Percentiles rank a stretch among this genome's conserved stretches.
Evolutionary conservation across 2,888 invertebrate genomes (phyloP).

Genomic region (Zele albiditarsus): DNA sequence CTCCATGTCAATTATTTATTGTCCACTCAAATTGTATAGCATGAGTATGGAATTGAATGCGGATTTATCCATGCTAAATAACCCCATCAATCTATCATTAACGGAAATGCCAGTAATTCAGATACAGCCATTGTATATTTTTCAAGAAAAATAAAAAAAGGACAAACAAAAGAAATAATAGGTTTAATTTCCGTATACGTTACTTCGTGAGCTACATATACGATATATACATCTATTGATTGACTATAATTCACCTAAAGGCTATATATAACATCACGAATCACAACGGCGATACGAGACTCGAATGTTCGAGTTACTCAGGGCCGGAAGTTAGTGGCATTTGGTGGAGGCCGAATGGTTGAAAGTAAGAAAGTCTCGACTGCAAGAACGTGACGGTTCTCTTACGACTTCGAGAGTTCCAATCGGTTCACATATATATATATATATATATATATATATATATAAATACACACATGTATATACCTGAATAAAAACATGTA

Average conservation of each 20-base stretch:
- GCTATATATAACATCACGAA: conserved; percentile 15
- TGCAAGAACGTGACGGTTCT: conserved; percentile 9
- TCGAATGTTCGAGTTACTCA: conserved; percentile 26
- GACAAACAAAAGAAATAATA: background rate
- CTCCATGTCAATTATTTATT: no score
- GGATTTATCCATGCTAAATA: no score
- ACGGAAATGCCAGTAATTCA: no score
- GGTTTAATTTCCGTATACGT: conserved; percentile 5
- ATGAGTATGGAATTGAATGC: no score
- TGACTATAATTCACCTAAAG: conserved; percentile 23
- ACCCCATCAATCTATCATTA: no score
- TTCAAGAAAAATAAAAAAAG: background rate
- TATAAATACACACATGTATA: background rate
- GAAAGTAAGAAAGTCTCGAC: conserved; percentile 11
- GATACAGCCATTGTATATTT: no score
- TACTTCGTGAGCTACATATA: conserved; percentile 6
- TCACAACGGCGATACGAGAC: conserved; percentile 29
- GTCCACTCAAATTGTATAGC: no score
- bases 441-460: background rate
- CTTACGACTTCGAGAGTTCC: conserved; percentile 7
- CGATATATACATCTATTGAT: conserved; percentile 22
- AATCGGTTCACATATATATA: background rate
- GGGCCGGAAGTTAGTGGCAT: conserved; percentile 31
- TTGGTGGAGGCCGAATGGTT: conserved; percentile 14
- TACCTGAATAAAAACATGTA: background rate